Evolutionary conservation across 2,113 vertebrate species (phyloP).

Genomic region (Cyprinodon variegatus): DNA sequence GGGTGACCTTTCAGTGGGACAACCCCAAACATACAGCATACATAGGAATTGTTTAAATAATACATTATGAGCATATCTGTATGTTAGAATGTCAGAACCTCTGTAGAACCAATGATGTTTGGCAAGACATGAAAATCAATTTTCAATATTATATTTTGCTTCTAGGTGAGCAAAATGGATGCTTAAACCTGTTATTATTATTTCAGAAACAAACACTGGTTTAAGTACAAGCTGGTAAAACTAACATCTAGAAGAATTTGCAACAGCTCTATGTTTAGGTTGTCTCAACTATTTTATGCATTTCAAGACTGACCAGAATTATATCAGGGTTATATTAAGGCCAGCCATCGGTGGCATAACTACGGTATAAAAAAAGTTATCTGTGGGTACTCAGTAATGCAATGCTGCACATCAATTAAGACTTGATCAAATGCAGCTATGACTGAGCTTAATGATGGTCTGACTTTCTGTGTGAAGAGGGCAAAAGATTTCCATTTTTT

Average conservation of each 20-base stretch:
- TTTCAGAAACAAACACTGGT: no score
- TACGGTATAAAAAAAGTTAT: conserved; percentile 4
- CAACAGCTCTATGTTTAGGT: background rate
- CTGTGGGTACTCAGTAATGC: background rate
- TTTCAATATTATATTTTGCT: no score
- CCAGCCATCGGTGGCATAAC: conserved; percentile 1
- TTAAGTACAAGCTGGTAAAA: background rate
- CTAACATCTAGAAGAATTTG: background rate
- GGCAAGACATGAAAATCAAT: no score
- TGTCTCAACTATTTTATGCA: conserved; percentile 1
- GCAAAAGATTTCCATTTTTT: background rate
- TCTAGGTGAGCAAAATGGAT: background rate
- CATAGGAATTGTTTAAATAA: no score
- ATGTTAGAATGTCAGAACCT: no score
- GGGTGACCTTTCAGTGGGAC: no score
- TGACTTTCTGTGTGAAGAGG: background rate
- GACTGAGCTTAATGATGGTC: background rate
- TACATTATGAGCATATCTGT: no score
- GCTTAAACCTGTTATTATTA: no score
- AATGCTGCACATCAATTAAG: background rate
- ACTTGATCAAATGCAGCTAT: background rate
- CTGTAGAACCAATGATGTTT: no score
- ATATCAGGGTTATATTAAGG: conserved; percentile 2
- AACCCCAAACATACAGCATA: no score
- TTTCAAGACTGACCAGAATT: background rate